Evolutionary conservation across 2,797 vertebrate genomes (phyloP), one percentile per base, ranked within the genome.

Genomic region (Sebastiscus tertius): DNA sequence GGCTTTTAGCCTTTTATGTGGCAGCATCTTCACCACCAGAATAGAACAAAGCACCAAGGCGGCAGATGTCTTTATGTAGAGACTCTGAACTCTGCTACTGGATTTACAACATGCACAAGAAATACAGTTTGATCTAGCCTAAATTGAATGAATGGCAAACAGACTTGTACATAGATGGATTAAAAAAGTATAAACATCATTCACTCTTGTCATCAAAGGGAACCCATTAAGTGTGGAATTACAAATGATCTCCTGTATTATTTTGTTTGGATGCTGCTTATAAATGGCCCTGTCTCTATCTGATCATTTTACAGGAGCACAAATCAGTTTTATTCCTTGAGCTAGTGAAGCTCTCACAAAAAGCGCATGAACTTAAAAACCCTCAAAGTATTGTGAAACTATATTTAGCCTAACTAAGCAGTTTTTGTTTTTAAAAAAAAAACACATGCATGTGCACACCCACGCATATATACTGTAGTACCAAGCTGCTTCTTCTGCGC

Each of bases 1-100:
- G 72, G 79, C 83, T 71, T 82, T 89, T 82, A 82, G 60, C 68
- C 79, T 85, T 89, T 86, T 76, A 70, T 85, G 81, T 83, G 74
- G 81, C 73, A 63, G 29, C 18, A 55, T 70, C 70, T 66, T 82
- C 26, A 64, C 56, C 26, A 85, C 36, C 49, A 81, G 42, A 77
- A 46, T 49, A 75, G 58, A 79, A 83, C 65, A 80, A 75, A 72
- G 63, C 46, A 61, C 18, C 22, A 59, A 69, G 22, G 60, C 20
- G 12, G 56, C 62, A 79, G n/a, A 36, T 42, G 12, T 75, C 54
- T 66, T 59, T 7, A 56, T 61, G 61, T 1, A 29, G 24, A 71
- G 11, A 54, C 20, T 76, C 20, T 5, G 8, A 71, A 31, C 4
- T 33, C 26, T 36, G 20, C 14, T 55, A 5, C 6, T 73, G 27